Evolutionary conservation across 2,888 invertebrate species (phyloP).

Genomic region (Spisula solida): DNA sequence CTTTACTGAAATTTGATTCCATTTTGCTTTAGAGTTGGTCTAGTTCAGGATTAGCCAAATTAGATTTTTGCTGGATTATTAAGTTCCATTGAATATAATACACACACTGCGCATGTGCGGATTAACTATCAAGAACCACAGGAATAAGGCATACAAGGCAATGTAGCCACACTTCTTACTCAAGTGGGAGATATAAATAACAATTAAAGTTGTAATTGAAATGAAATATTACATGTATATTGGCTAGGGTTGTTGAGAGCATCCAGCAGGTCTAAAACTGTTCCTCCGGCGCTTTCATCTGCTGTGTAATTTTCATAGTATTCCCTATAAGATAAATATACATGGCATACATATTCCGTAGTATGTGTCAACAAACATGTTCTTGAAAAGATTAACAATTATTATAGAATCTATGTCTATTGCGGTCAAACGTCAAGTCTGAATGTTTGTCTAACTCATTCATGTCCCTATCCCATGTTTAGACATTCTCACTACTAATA

Average conservation of each 20-base stretch:
- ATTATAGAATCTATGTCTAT: neutral
- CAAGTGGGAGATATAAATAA: neutral
- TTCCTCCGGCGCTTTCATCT: conserved; percentile 56
- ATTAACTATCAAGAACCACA: too few species aligned
- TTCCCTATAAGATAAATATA: conserved; percentile 54
- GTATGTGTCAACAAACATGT: conserved; percentile 1
- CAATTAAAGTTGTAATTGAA: neutral
- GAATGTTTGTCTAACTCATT: too few species aligned
- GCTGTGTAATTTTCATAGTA: conserved; percentile 64
- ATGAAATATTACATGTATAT: conserved; percentile 50
- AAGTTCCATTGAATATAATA: too few species aligned
- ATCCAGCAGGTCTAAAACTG: conserved; percentile 67
- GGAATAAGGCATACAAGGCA: too few species aligned
- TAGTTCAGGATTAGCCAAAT: too few species aligned
- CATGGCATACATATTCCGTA: neutral
- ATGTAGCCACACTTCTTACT: too few species aligned
- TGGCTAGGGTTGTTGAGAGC: conserved; percentile 48
- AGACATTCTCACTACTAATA: too few species aligned
- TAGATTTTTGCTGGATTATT: too few species aligned
- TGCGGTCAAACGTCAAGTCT: neutral
- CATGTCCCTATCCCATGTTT: too few species aligned
- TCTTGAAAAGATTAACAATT: neutral
- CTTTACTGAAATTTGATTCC: too few species aligned
- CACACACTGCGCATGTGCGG: too few species aligned
- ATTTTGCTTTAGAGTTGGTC: too few species aligned